These are phyloP conservation scores for Anas acuta DNA, from an alignment of 2,797 vertebrate genomes.

Conservation along the genomic window DNA sequence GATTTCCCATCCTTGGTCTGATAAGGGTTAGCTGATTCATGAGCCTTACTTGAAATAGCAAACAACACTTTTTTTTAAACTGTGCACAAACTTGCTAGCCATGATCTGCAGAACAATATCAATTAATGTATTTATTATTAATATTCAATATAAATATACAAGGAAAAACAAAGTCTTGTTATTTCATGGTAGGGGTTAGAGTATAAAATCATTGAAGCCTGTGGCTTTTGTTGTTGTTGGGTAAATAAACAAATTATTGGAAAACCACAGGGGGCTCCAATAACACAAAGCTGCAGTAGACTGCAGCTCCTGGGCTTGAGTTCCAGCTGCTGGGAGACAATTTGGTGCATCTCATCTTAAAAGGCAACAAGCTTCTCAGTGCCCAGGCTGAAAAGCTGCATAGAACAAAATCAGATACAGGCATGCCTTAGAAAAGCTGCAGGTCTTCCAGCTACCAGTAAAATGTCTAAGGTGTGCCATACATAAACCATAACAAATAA, in stretches of 20 bases:
- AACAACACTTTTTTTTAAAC: not conserved
- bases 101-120: not conserved
- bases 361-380: not conserved
- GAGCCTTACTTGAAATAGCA: not conserved
- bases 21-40: not conserved
- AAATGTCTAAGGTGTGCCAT: not conserved
- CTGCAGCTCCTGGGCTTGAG: not conserved
- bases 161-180: not conserved
- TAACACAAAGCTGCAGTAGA: not conserved
- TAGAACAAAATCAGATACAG: not conserved
- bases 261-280: not conserved
- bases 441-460: not conserved
- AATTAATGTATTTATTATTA: not conserved
- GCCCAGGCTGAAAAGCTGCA: not conserved
- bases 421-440: not conserved
- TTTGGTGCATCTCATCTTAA: not conserved
- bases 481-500: not conserved
- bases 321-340: not conserved
- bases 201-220: not conserved
- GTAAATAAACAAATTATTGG: constrained; percentile 13
- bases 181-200: not conserved
- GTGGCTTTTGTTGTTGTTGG: not conserved
- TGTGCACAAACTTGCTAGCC: not conserved
- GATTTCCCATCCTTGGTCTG: not conserved
- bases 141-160: not conserved